These are phyloP conservation scores for Gallinago nigripennis DNA, from an alignment of 2,797 vertebrate genomes.

Conservation along the genomic window DNA sequence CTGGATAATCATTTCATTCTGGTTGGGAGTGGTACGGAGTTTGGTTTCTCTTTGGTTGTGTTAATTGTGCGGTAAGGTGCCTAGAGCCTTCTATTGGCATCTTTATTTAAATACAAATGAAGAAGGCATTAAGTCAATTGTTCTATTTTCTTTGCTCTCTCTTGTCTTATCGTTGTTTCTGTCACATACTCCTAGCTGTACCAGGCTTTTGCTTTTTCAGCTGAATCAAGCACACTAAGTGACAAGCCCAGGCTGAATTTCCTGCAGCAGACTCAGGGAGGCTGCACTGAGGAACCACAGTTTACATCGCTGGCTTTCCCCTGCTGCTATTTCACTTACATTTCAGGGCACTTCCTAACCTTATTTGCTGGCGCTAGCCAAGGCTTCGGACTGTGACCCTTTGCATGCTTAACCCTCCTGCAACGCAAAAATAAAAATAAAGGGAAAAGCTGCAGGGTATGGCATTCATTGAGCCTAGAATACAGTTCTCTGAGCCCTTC, in stretches of 20 bases:
- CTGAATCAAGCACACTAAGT: neutral
- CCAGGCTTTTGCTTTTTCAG: conserved; percentile 15
- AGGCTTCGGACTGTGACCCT: neutral
- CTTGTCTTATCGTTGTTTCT: conserved; percentile 34
- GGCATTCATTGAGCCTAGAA: neutral
- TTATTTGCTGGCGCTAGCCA: neutral
- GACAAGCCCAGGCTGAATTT: neutral
- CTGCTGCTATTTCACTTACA: neutral
- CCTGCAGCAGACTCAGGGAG: neutral
- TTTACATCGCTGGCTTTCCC: neutral
- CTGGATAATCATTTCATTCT: conserved; percentile 52
- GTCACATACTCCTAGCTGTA: neutral
- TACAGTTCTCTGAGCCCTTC: neutral
- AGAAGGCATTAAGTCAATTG: conserved; percentile 51
- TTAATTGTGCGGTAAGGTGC: conserved; percentile 59
- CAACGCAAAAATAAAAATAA: neutral
- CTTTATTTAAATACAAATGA: conserved; percentile 64
- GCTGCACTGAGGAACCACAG: neutral
- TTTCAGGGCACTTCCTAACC: neutral
- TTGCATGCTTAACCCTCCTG: rapidly evolving
- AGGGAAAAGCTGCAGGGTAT: neutral
- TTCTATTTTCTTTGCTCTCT: conserved; percentile 20
- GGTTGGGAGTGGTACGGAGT: conserved; percentile 19
- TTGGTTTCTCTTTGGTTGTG: conserved; percentile 38
- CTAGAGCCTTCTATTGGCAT: conserved; percentile 45